phyloP scores from a whole-genome alignment of 2,888 invertebrate species.

The Clostera curtula region DNA sequence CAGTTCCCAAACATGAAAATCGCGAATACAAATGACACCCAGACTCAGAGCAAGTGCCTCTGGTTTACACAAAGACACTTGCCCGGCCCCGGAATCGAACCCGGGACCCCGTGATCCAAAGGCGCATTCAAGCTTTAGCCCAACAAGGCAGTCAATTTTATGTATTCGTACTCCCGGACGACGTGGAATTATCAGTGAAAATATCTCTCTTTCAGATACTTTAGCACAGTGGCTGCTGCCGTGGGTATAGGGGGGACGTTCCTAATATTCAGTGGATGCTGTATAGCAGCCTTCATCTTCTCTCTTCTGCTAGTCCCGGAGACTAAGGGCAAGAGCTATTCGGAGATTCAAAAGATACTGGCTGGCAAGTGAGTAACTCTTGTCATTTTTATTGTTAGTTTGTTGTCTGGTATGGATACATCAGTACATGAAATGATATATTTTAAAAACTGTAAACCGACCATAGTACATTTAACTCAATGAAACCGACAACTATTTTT shows the following conservation, averaged over 20 bases:
- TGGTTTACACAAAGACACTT: too few relatives aligned
- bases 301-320: conserved; percentile 85
- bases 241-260: conserved; percentile 81
- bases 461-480: too few relatives aligned
- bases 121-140: not conserved
- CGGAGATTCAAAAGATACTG: conserved; percentile 86
- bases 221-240: conserved; percentile 69
- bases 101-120: too few relatives aligned
- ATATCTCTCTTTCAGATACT: conserved; percentile 62
- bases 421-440: too few relatives aligned
- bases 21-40: too few relatives aligned
- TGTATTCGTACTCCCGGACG: not conserved
- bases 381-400: too few relatives aligned
- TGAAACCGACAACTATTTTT: too few relatives aligned
- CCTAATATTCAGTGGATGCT: conserved; percentile 79
- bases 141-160: not conserved
- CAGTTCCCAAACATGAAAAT: too few relatives aligned
- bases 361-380: conserved; percentile 60
- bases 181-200: not conserved
- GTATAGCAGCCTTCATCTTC: conserved; percentile 79
- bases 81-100: too few relatives aligned
- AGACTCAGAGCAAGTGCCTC: too few relatives aligned
- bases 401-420: too few relatives aligned
- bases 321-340: conserved; percentile 90
- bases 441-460: too few relatives aligned